Percentiles rank a stretch among this genome's conserved stretches.
phyloP scores from a whole-genome alignment of 2,113 vertebrate genomes.

The Grantiella picta region DNA sequence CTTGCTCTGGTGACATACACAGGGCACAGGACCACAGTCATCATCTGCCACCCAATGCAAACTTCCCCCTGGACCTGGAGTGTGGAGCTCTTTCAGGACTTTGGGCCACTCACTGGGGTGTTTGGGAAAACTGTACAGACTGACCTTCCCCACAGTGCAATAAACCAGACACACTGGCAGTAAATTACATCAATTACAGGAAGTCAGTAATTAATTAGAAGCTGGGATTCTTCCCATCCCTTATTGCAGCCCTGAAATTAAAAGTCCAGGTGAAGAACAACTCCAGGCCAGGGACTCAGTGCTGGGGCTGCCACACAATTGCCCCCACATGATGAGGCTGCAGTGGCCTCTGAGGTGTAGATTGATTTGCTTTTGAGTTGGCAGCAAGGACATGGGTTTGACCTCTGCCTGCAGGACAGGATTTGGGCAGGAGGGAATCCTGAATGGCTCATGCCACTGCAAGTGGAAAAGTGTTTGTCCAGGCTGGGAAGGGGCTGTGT shows the following conservation, averaged over 20 bases:
- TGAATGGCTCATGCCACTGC: not conserved
- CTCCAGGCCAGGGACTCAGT: not conserved
- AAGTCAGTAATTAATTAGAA: constrained; percentile 30
- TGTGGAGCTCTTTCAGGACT: not conserved
- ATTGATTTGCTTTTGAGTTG: not conserved
- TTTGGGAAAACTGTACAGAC: not conserved
- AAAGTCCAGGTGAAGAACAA: not conserved
- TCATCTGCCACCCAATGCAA: not conserved
- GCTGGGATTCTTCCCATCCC: not conserved
- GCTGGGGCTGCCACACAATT: not conserved
- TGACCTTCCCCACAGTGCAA: not conserved
- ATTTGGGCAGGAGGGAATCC: not conserved
- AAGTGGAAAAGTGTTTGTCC: rapidly evolving
- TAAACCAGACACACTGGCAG: not conserved
- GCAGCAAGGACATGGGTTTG: not conserved
- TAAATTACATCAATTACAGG: constrained; percentile 13
- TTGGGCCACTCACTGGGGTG: not conserved
- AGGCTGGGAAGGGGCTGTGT: not conserved
- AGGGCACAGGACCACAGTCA: too few species aligned
- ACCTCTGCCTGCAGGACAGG: not conserved
- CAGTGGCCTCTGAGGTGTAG: not conserved
- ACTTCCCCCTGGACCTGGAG: not conserved
- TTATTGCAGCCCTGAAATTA: not conserved
- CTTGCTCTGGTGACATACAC: not conserved
- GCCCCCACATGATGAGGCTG: not conserved